Conservation (phyloP, 2,888 invertebrate genomes). For the Chrysotoxum bicinctum region DNA sequence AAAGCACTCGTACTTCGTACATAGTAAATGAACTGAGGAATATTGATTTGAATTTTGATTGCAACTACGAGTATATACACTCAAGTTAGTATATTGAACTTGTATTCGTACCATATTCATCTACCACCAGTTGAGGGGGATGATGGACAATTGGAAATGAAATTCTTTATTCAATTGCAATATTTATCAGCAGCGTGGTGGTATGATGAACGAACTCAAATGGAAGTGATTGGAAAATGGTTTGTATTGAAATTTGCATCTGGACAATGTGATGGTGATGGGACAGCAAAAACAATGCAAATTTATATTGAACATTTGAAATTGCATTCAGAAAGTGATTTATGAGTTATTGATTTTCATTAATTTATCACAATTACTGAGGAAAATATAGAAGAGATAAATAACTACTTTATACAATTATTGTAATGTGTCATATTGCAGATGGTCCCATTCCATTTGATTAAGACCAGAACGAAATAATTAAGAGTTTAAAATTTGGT, state of each 20-base stretch:
- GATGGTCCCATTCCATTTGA: too few species aligned
- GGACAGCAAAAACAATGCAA: neutral
- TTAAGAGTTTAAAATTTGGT: too few species aligned
- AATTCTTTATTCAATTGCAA: slow-evolving; percentile 46
- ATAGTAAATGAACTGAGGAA: neutral
- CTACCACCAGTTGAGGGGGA: neutral
- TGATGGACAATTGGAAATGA: slow-evolving; percentile 18
- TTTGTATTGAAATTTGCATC: slow-evolving; percentile 17
- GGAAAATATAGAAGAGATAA: neutral
- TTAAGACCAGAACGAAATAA: too few species aligned
- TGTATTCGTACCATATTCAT: too few species aligned
- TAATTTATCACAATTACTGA: neutral
- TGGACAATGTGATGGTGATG: neutral
- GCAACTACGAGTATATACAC: slow-evolving; percentile 2
- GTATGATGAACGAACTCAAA: slow-evolving; percentile 12
- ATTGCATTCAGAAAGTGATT: slow-evolving; percentile 1
- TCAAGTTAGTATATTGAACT: slow-evolving; percentile 15
- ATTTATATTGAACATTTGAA: slow-evolving; percentile 24
- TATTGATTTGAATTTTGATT: slow-evolving; percentile 59
- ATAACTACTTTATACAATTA: too few species aligned
- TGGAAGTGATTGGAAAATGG: slow-evolving; percentile 7
- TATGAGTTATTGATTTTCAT: neutral
- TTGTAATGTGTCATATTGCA: too few species aligned
- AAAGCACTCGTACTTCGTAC: neutral
- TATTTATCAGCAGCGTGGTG: slow-evolving; percentile 28